Percentiles rank a stretch among this genome's conserved stretches.
phyloP scores from a whole-genome alignment of 2,888 invertebrate species.

The Drosophila infuscata region DNA sequence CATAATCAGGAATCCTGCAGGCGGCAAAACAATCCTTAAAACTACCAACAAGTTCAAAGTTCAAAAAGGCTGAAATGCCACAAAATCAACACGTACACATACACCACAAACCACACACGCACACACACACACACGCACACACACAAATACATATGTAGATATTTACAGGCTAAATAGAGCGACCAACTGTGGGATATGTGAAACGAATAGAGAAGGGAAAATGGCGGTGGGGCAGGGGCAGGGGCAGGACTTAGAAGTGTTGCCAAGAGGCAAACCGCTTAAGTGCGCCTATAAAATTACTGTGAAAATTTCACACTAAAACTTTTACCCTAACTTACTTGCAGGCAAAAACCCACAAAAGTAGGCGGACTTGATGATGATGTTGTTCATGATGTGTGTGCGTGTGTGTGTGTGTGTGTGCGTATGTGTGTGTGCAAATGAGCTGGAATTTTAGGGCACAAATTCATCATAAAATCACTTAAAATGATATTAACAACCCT shows the following conservation, averaged over 20 bases:
- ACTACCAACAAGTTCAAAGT: conserved; percentile 72
- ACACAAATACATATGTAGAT: conserved; percentile 7
- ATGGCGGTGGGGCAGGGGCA: not conserved
- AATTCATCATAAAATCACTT: conserved; percentile 84
- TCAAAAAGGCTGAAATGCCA: conserved; percentile 77
- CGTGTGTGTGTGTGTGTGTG: conserved; percentile 27
- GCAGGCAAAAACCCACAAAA: conserved; percentile 56
- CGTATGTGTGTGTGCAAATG: conserved; percentile 62
- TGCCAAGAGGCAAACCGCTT: conserved; percentile 79
- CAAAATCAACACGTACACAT: conserved; percentile 69
- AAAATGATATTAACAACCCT: conserved; percentile 79
- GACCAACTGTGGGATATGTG: conserved; percentile 11
- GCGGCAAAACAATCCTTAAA: conserved; percentile 51
- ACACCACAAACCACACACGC: conserved; percentile 71
- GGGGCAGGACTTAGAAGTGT: conserved; percentile 65
- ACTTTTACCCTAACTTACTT: conserved; percentile 64
- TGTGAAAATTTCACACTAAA: conserved; percentile 80
- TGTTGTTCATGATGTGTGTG: conserved; percentile 48
- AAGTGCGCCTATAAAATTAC: conserved; percentile 79
- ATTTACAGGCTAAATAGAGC: conserved; percentile 46
- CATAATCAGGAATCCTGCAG: conserved; percentile 51
- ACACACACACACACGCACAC: conserved; percentile 29
- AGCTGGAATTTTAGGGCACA: conserved; percentile 77
- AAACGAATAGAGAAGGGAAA: not conserved
- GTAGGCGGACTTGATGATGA: conserved; percentile 44